Conservation (phyloP, 2,113 vertebrate genomes). For the Tamias sibiricus region DNA sequence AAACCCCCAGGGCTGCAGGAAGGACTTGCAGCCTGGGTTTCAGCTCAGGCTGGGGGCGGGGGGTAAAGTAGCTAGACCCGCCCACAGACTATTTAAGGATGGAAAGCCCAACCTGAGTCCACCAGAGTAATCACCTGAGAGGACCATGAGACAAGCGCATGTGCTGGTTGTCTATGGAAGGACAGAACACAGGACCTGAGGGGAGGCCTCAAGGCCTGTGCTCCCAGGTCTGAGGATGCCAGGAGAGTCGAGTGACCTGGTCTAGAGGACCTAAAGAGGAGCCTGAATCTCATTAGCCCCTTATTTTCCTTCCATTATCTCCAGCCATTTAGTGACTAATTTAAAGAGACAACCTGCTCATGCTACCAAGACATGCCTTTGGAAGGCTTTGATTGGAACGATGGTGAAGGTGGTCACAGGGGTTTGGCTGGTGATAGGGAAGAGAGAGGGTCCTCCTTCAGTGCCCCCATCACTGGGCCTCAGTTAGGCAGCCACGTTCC, state of each 20-base stretch:
- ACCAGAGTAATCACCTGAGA: not conserved
- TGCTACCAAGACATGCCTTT: not conserved
- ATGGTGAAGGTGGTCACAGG: not conserved
- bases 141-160: not conserved
- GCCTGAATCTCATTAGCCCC: not conserved
- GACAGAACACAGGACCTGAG: not conserved
- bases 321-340: not conserved
- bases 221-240: not conserved
- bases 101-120: not conserved
- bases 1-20: slow-evolving; percentile 44
- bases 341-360: not conserved
- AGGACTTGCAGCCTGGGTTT: not conserved
- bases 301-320: not conserved
- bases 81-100: not conserved
- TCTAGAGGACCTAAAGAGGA: not conserved
- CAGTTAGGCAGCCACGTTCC: not conserved
- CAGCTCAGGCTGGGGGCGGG: not conserved
- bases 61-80: not conserved
- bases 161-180: not conserved
- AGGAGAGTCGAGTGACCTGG: not conserved
- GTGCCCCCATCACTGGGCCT: not conserved
- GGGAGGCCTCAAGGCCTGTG: not conserved
- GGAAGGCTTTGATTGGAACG: not conserved
- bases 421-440: not conserved
- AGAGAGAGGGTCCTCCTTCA: not conserved